Conservation (phyloP, 92 coral and sea anemone genomes). For the Phenganax marumi region DNA sequence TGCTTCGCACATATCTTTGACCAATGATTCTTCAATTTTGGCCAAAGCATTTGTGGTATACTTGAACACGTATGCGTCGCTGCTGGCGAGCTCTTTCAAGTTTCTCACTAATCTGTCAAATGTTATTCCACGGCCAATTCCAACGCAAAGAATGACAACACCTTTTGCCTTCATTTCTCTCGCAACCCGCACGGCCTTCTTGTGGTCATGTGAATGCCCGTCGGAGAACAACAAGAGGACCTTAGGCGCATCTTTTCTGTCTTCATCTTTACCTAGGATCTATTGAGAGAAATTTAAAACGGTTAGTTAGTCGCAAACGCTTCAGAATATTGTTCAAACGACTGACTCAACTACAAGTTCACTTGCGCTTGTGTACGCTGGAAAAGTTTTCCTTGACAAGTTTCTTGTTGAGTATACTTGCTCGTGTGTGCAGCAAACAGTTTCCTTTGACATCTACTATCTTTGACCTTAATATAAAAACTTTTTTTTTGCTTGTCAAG, state of each 20-base stretch:
- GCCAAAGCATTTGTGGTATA: slow-evolving; percentile 5
- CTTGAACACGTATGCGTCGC: slow-evolving; percentile 33
- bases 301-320: too few relatives aligned
- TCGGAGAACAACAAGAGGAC: slow-evolving; percentile 26
- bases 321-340: too few relatives aligned
- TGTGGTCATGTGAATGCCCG: slow-evolving; percentile 39
- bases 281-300: not conserved
- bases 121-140: slow-evolving; percentile 16
- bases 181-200: slow-evolving; percentile 3
- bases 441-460: too few relatives aligned
- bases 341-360: too few relatives aligned
- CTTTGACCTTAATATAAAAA: too few relatives aligned
- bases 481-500: too few relatives aligned
- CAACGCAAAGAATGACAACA: slow-evolving; percentile 27
- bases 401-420: too few relatives aligned
- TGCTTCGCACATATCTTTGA: slow-evolving; percentile 29
- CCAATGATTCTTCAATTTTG: slow-evolving; percentile 11
- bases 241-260: slow-evolving; percentile 37
- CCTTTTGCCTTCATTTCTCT: slow-evolving; percentile 19
- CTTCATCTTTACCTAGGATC: slow-evolving; percentile 10
- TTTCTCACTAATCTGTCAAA: not conserved
- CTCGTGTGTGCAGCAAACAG: too few relatives aligned
- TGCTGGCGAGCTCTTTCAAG: slow-evolving; percentile 41
- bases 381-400: too few relatives aligned
- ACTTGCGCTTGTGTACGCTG: too few relatives aligned